Percentiles rank a stretch among this genome's conserved stretches.
Conservation (phyloP, 1,140 invertebrate species). For the Drosophila obscura region DNA sequence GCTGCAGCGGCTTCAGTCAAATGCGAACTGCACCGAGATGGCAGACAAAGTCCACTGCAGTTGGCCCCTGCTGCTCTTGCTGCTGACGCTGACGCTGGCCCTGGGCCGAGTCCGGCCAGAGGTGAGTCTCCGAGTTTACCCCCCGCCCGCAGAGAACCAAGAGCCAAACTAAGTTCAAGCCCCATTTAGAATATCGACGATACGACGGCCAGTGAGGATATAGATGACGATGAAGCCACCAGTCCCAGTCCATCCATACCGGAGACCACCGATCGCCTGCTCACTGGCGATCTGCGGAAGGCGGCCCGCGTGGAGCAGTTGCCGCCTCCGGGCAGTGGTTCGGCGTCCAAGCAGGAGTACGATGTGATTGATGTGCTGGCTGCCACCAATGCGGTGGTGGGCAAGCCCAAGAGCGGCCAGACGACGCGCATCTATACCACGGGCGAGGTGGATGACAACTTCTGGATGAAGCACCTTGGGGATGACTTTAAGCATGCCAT, state of each 20-base stretch:
- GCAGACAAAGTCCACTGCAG: constrained; percentile 32
- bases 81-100: constrained; percentile 8
- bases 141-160: too few relatives aligned
- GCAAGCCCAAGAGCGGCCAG: constrained; percentile 59
- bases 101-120: constrained; percentile 24
- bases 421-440: constrained; percentile 73
- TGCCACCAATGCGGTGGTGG: constrained; percentile 27
- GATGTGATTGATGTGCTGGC: constrained; percentile 65
- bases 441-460: constrained; percentile 70
- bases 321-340: neutral
- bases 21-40: constrained; percentile 41
- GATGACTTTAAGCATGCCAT: constrained; percentile 78
- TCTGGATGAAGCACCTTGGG: constrained; percentile 75
- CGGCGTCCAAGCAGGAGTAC: constrained; percentile 24
- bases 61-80: constrained; percentile 49
- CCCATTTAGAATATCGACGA: constrained; percentile 4
- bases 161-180: too few relatives aligned
- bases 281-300: constrained; percentile 36
- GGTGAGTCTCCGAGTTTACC: constrained; percentile 28
- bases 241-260: constrained; percentile 14
- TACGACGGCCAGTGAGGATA: constrained; percentile 23
- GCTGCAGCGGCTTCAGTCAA: constrained; percentile 59
- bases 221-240: constrained; percentile 1
- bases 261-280: constrained; percentile 31
- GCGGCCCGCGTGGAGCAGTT: constrained; percentile 31